Evolutionary conservation across 2,888 invertebrate species (phyloP), one percentile per base, ranked within the genome.

Genomic region (Oscheius sp.): DNA sequence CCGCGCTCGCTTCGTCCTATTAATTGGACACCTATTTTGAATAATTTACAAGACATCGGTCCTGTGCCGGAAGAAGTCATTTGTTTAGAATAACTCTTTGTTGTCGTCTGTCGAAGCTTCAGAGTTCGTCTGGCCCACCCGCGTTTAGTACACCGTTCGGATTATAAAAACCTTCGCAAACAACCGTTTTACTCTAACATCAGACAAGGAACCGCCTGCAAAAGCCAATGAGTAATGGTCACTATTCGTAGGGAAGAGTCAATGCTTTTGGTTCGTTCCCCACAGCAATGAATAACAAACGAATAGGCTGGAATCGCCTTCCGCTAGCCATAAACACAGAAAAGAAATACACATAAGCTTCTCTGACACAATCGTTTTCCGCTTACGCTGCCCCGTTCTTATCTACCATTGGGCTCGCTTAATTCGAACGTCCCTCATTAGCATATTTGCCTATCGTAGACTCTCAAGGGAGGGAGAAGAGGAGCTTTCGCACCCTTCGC

Each of bases 341-440:
- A 52, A 23, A 52, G 52, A 61, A 52, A 35, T 29, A 66, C 52
- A 66, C 66, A 66, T 52, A n/a, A 43, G 18, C 35, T 49, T 49
- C 52, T 18, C 3, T 46, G 25, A 6, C 18, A 45, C 63, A 23
- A 18, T 45, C 35, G 35, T 41, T 41, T 61, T 61, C 58, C 41
- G 21, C 45, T 49, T 21, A 49, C 27, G 13, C 35, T 35, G 35
- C 35, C 3, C n/a, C 52, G 29, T 66, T 27, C 9, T 66, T 52
- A 52, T 52, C 66, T 49, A 29, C 16, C 66, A 61, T 61, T 52
- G 52, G 21, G 43, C 21, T 35, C 41, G 43, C 21, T 46, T 64
- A 45, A 66, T 66, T 66, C 66, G 52, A 66, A 66, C 66, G 66
- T 16, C 64, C 52, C 66, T 66, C 66, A 66, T 66, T 66, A 66